Evolutionary conservation across 2,797 vertebrate genomes (phyloP).

Genomic region (Ispidina lecontei): DNA sequence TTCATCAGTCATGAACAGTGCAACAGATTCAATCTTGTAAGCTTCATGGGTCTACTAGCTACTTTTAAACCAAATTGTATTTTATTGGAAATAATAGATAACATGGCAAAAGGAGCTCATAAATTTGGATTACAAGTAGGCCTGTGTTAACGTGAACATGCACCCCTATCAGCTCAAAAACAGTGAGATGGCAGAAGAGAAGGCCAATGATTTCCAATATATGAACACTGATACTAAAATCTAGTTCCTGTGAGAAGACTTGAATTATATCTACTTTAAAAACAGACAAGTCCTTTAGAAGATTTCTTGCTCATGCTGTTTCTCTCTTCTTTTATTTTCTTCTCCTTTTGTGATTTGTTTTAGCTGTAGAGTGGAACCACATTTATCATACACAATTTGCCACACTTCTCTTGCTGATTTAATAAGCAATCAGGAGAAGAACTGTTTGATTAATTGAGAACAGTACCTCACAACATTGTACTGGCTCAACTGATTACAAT

Average conservation of each 20-base stretch:
- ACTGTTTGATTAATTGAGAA: conserved; percentile 58
- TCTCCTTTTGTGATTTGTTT: conserved; percentile 51
- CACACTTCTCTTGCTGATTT: conserved; percentile 52
- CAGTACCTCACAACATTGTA: conserved; percentile 16
- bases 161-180: conserved; percentile 21
- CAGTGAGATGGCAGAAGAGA: neutral
- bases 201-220: neutral
- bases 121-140: conserved; percentile 66
- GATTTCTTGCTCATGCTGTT: conserved; percentile 22
- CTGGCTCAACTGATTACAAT: conserved; percentile 51
- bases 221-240: neutral
- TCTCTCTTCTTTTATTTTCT: conserved; percentile 1
- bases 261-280: neutral
- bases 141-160: conserved; percentile 57
- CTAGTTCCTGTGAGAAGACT: neutral
- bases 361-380: conserved; percentile 26
- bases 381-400: conserved; percentile 46
- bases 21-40: conserved; percentile 63
- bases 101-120: conserved; percentile 13
- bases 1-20: conserved; percentile 55
- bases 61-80: conserved; percentile 71
- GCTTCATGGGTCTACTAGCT: conserved; percentile 34
- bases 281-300: neutral
- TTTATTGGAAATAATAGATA: conserved; percentile 68
- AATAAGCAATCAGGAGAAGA: conserved; percentile 62